phyloP scores from a whole-genome alignment of 2,888 invertebrate species.

The Kuschelorhynchus macadamiae region DNA sequence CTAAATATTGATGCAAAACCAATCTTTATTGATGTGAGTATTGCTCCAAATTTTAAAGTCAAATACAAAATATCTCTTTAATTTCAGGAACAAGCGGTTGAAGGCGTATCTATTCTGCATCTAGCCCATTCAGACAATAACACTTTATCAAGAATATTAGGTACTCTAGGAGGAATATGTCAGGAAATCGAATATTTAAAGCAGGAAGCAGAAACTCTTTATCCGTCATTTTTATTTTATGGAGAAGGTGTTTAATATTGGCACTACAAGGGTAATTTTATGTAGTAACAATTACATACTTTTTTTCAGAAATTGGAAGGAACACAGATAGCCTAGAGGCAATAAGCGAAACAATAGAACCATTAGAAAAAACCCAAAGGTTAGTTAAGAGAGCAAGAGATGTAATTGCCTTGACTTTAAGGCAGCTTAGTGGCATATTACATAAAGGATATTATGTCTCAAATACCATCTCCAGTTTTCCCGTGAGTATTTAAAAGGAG shows the following conservation, averaged over 20 bases:
- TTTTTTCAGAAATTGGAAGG: slow-evolving; percentile 60
- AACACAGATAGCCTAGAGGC: slow-evolving; percentile 59
- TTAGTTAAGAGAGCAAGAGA: slow-evolving; percentile 81
- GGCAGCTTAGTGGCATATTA: slow-evolving; percentile 82
- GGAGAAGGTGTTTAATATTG: slow-evolving; percentile 72
- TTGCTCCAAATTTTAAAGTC: no score
- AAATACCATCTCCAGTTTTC: slow-evolving; percentile 62
- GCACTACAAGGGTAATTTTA: no score
- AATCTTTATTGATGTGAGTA: slow-evolving; percentile 54
- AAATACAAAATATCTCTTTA: no score
- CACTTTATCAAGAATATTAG: slow-evolving; percentile 82
- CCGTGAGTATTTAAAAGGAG: slow-evolving; percentile 60
- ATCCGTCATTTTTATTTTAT: slow-evolving; percentile 76
- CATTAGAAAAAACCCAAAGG: slow-evolving; percentile 76
- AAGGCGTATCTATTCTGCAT: slow-evolving; percentile 77
- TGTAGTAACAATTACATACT: not conserved
- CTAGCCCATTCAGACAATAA: slow-evolving; percentile 88
- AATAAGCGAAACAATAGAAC: slow-evolving; percentile 73
- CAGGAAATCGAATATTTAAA: slow-evolving; percentile 81
- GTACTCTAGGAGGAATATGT: slow-evolving; percentile 84
- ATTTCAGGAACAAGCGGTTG: slow-evolving; percentile 65
- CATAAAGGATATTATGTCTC: slow-evolving; percentile 68
- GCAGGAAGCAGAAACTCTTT: slow-evolving; percentile 77
- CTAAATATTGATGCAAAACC: slow-evolving; percentile 55
- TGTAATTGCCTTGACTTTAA: slow-evolving; percentile 79